These are phyloP conservation scores for Notospermus geniculatus DNA, from an alignment of 1,140 invertebrate species.

Conservation along the genomic window DNA sequence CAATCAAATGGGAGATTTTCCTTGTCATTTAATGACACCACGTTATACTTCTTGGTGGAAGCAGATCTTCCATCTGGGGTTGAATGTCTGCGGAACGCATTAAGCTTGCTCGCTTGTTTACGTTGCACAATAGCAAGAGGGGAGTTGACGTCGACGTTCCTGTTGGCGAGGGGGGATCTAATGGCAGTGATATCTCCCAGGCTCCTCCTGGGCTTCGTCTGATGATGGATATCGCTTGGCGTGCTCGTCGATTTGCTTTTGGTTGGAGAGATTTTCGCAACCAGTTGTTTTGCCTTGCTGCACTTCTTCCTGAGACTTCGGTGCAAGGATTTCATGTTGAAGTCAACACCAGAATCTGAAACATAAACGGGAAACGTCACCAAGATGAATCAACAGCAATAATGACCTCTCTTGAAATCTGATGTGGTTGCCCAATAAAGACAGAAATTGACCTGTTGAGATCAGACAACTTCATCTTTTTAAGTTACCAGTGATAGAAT, in stretches of 20 bases:
- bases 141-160: slow-evolving; percentile 29
- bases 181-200: not conserved
- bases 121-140: slow-evolving; percentile 30
- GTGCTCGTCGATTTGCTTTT: not conserved
- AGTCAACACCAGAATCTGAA: not conserved
- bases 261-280: not conserved
- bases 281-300: slow-evolving; percentile 9
- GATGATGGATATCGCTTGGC: not conserved
- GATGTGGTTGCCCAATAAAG: too few species aligned
- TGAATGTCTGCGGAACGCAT: slow-evolving; percentile 2
- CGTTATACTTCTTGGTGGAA: too few species aligned
- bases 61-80: too few species aligned
- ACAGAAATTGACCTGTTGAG: too few species aligned
- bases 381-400: too few species aligned
- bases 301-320: slow-evolving; percentile 21
- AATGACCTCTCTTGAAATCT: too few species aligned
- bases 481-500: too few species aligned
- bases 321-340: not conserved
- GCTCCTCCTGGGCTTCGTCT: not conserved
- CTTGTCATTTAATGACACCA: too few species aligned
- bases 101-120: slow-evolving; percentile 29
- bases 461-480: too few species aligned
- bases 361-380: too few species aligned
- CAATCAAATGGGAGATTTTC: too few species aligned
- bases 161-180: slow-evolving; percentile 24